Evolutionary conservation across 2,113 vertebrate species (phyloP).

Genomic region (Gorsachius goisagi): DNA sequence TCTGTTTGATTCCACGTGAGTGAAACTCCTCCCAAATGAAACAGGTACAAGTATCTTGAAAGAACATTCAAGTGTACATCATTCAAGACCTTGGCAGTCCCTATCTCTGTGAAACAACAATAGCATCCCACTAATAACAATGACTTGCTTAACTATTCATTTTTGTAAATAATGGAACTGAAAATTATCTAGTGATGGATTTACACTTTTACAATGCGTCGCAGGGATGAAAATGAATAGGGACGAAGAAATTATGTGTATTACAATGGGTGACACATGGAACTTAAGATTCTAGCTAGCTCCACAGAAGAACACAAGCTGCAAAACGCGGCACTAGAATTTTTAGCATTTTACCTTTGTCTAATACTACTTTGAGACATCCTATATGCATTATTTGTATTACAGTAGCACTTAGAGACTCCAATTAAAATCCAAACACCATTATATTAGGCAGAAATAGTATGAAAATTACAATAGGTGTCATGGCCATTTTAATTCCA

Average conservation of each 20-base stretch:
- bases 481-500: slow-evolving; percentile 3
- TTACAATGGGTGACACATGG: slow-evolving; percentile 6
- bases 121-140: slow-evolving; percentile 59
- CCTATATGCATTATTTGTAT: neutral
- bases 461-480: neutral
- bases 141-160: slow-evolving; percentile 65
- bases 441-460: neutral
- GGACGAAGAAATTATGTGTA: slow-evolving; percentile 44
- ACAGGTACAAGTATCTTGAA: slow-evolving; percentile 68
- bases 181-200: slow-evolving; percentile 68
- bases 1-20: slow-evolving; percentile 70
- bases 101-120: slow-evolving; percentile 49
- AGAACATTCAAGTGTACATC: slow-evolving; percentile 64
- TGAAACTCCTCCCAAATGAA: slow-evolving; percentile 63
- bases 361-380: neutral
- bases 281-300: neutral
- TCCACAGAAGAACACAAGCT: neutral
- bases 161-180: slow-evolving; percentile 67
- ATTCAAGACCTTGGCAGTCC: slow-evolving; percentile 62
- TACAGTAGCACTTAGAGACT: neutral
- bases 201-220: slow-evolving; percentile 53
- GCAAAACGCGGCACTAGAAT: neutral
- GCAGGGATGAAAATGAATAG: slow-evolving; percentile 41
- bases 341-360: slow-evolving; percentile 7
- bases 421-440: slow-evolving; percentile 32